phyloP scores from a whole-genome alignment of 2,888 invertebrate species.

The Aphodius granarius region DNA sequence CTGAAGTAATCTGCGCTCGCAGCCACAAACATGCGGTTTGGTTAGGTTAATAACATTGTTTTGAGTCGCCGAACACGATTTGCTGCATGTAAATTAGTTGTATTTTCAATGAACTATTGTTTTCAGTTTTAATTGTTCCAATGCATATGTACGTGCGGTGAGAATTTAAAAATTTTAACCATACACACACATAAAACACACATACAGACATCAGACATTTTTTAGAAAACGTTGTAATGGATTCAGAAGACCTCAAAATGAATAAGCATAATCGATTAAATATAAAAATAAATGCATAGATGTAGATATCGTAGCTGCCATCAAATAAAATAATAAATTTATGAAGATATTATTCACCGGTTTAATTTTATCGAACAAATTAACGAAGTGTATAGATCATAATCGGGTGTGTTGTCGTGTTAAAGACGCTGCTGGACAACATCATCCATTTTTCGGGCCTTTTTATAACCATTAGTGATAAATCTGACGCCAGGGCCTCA shows the following conservation, averaged over 20 bases:
- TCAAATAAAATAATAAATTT: neutral
- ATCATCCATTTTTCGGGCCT: neutral
- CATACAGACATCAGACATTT: too few species aligned
- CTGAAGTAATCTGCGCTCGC: neutral
- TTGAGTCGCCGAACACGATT: neutral
- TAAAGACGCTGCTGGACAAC: neutral
- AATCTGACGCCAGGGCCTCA: neutral
- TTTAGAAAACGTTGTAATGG: too few species aligned
- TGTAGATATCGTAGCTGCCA: neutral
- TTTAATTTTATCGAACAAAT: neutral
- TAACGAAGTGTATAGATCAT: neutral
- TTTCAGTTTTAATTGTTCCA: neutral
- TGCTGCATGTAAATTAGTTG: neutral
- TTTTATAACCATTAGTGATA: neutral
- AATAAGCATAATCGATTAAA: neutral
- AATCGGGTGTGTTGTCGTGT: neutral
- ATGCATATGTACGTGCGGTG: neutral
- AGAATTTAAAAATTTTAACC: neutral
- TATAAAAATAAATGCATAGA: neutral
- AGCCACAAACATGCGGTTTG: neutral
- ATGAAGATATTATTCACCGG: neutral
- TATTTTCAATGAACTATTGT: neutral
- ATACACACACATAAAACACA: too few species aligned
- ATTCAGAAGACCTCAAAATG: too few species aligned
- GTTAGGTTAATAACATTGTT: neutral